phyloP scores from a whole-genome alignment of 2,888 invertebrate species.

The Tyria jacobaeae region DNA sequence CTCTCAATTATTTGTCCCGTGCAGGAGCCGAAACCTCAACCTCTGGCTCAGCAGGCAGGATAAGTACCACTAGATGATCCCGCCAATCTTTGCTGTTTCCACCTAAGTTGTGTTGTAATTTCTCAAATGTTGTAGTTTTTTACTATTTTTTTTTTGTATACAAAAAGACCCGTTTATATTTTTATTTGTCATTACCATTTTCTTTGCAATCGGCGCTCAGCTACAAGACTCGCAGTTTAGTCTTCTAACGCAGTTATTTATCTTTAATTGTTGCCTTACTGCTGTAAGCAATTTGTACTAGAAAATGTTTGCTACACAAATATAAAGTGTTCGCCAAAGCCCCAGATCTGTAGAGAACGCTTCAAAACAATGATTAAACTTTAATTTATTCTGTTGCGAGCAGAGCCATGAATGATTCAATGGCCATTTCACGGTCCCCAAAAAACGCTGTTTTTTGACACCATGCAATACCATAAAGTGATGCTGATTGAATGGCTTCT shows the following conservation, averaged over 20 bases:
- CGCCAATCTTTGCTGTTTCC: too few relatives aligned
- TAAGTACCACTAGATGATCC: too few relatives aligned
- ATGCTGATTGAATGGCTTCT: constrained; percentile 25
- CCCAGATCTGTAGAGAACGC: not conserved
- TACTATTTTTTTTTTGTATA: too few relatives aligned
- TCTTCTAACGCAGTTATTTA: not conserved
- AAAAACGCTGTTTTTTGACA: constrained; percentile 25
- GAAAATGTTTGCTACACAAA: not conserved
- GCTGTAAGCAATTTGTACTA: not conserved
- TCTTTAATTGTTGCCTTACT: not conserved
- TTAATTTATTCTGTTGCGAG: constrained; percentile 13
- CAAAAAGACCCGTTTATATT: too few relatives aligned
- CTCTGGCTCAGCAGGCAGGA: too few relatives aligned
- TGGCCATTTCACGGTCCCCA: constrained; percentile 36
- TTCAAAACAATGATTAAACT: constrained; percentile 5
- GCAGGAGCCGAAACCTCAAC: too few relatives aligned
- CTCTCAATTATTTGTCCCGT: too few relatives aligned
- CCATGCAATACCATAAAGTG: constrained; percentile 19
- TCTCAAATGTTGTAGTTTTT: too few relatives aligned
- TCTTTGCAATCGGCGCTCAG: not conserved
- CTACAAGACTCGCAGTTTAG: not conserved
- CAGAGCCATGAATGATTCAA: constrained; percentile 42
- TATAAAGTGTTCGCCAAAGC: not conserved
- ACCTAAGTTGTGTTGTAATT: too few relatives aligned
- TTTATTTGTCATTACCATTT: not conserved